These are phyloP conservation scores for Pasiphila rectangulata DNA, from an alignment of 2,888 invertebrate genomes.

Conservation along the genomic window DNA sequence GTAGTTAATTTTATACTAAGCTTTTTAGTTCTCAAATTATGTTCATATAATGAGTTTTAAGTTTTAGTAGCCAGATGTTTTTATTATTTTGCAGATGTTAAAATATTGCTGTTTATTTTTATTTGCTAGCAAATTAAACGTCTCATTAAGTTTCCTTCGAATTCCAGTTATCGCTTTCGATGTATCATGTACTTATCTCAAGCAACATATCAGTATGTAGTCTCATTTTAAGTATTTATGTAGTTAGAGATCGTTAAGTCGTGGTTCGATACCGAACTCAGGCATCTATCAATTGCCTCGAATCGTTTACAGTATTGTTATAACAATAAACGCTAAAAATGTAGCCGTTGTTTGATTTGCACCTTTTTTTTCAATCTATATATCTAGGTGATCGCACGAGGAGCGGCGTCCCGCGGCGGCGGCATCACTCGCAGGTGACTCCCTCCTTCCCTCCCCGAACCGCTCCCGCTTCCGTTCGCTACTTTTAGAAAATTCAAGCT, in stretches of 20 bases:
- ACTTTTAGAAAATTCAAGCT: background rate
- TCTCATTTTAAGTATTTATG: constrained; percentile 15
- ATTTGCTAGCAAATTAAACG: too few species aligned
- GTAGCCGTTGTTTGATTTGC: constrained; percentile 59
- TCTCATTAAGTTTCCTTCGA: background rate
- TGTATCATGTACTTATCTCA: constrained; percentile 5
- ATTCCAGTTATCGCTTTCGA: constrained; percentile 9
- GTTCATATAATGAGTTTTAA: too few species aligned
- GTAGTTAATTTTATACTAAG: constrained; percentile 3
- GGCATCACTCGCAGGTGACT: constrained; percentile 25
- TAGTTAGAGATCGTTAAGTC: constrained; percentile 9
- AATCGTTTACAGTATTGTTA: constrained; percentile 21
- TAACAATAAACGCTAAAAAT: constrained; percentile 53
- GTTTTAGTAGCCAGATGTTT: too few species aligned
- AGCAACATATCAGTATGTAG: constrained; percentile 24
- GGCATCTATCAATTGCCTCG: constrained; percentile 1
- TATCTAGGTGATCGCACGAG: constrained; percentile 13
- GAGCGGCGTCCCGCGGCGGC: constrained; percentile 19
- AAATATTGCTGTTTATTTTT: background rate
- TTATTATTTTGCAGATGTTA: background rate
- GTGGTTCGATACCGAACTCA: constrained; percentile 5
- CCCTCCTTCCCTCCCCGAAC: constrained; percentile 23
- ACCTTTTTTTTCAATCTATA: constrained; percentile 34
- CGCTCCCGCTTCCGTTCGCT: constrained; percentile 12
- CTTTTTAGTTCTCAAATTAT: too few species aligned